Evolutionary conservation across 92 coral and sea anemone species (phyloP).

Genomic region (Phenganax marumi): DNA sequence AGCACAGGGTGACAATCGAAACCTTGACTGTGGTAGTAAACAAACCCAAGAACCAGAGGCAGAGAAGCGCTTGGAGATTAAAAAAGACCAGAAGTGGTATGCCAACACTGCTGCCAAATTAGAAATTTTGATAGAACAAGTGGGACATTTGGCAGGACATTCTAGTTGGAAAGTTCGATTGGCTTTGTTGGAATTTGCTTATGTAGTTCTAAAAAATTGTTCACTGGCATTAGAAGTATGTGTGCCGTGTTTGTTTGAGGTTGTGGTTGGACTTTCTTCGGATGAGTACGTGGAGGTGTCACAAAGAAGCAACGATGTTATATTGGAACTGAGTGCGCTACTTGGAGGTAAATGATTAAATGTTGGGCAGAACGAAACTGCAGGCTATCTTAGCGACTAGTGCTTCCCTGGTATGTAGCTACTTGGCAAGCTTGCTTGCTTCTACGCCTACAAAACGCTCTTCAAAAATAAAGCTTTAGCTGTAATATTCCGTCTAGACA

Average conservation of each 20-base stretch:
- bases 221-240: slow-evolving; percentile 61
- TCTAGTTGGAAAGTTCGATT: slow-evolving; percentile 89
- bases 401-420: too few relatives aligned
- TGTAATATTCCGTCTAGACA: too few relatives aligned
- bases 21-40: neutral
- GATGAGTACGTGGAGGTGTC: slow-evolving; percentile 81
- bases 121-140: slow-evolving; percentile 67
- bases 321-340: slow-evolving; percentile 56
- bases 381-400: neutral
- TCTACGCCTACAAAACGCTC: too few relatives aligned
- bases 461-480: too few relatives aligned
- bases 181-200: slow-evolving; percentile 62
- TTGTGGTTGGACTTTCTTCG: slow-evolving; percentile 69
- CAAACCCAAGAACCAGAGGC: slow-evolving; percentile 38
- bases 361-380: neutral
- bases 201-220: slow-evolving; percentile 66
- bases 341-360: slow-evolving; percentile 33
- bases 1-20: slow-evolving; percentile 26
- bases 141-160: slow-evolving; percentile 54
- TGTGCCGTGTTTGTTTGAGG: slow-evolving; percentile 64
- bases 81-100: slow-evolving; percentile 64
- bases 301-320: slow-evolving; percentile 54
- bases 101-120: slow-evolving; percentile 68
- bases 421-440: too few relatives aligned
- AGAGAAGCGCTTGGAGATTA: slow-evolving; percentile 52